These are phyloP conservation scores for Scolopax rusticola DNA, from an alignment of 2,797 vertebrate genomes.

Conservation along the genomic window DNA sequence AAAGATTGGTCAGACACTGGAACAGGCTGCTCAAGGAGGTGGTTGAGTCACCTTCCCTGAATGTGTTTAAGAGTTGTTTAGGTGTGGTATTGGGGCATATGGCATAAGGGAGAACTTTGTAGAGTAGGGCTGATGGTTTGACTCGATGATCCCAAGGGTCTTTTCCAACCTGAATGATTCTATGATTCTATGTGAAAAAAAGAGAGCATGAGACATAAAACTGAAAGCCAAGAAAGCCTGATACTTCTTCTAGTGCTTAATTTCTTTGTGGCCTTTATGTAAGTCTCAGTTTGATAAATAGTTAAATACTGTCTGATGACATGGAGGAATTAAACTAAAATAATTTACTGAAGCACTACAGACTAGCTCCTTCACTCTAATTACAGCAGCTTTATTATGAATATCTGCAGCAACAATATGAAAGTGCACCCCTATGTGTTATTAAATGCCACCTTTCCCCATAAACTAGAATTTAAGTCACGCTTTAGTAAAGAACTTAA, in stretches of 20 bases:
- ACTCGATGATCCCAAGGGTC: too few species aligned
- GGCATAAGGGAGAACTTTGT: too few species aligned
- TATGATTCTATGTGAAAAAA: neutral
- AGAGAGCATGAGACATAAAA: neutral
- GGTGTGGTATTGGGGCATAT: too few species aligned
- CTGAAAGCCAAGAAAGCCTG: neutral
- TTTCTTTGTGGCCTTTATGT: neutral
- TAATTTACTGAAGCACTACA: neutral
- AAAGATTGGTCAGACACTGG: too few species aligned
- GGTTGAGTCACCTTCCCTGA: too few species aligned
- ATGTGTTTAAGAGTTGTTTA: too few species aligned
- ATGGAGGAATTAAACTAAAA: neutral
- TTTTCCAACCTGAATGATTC: too few species aligned
- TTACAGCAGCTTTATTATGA: slow-evolving; percentile 5
- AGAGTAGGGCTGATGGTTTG: too few species aligned
- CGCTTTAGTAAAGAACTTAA: neutral
- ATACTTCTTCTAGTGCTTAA: neutral
- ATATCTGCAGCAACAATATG: slow-evolving; percentile 21
- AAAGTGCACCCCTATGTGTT: slow-evolving; percentile 6
- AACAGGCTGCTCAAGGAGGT: too few species aligned
- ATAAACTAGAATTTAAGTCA: slow-evolving; percentile 29
- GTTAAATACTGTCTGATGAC: neutral
- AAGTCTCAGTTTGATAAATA: neutral
- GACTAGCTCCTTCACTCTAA: neutral
- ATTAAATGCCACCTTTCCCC: slow-evolving; percentile 29